These are phyloP conservation scores for Ictalurus punctatus DNA, from an alignment of 2,113 vertebrate genomes.

Conservation along the genomic window DNA sequence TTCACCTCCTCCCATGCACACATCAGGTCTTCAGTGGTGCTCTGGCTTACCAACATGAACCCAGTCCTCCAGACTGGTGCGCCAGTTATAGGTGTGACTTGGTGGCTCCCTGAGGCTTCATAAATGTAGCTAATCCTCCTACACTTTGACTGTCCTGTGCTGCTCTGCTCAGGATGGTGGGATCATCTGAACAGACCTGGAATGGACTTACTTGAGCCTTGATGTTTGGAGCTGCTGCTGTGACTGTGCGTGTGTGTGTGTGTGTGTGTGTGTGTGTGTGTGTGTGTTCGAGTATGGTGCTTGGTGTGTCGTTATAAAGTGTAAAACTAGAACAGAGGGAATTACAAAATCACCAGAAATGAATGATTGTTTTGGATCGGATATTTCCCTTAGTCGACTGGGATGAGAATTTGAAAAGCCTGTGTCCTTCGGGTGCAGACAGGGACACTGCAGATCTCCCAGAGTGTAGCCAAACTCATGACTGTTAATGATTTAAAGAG, in stretches of 20 bases:
- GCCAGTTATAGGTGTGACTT: not conserved
- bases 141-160: not conserved
- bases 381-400: not conserved
- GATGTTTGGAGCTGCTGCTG: slow-evolving; percentile 12
- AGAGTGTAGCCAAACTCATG: not conserved
- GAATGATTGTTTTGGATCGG: not conserved
- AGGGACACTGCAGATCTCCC: not conserved
- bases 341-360: not conserved
- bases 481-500: slow-evolving; percentile 63
- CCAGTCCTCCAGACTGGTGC: not conserved
- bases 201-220: not conserved
- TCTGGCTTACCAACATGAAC: slow-evolving; percentile 20
- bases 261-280: slow-evolving; percentile 15
- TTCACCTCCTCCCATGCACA: not conserved
- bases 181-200: slow-evolving; percentile 26
- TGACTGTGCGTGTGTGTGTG: not conserved
- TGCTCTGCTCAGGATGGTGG: slow-evolving; percentile 7
- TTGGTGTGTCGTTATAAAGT: slow-evolving; percentile 12
- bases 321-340: not conserved
- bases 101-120: slow-evolving; percentile 12
- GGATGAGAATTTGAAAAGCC: not conserved
- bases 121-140: not conserved
- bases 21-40: slow-evolving; percentile 2
- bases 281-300: not conserved
- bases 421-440: not conserved